Evolutionary conservation across 2,888 invertebrate genomes (phyloP).

Genomic region (Leptura quadrifasciata): DNA sequence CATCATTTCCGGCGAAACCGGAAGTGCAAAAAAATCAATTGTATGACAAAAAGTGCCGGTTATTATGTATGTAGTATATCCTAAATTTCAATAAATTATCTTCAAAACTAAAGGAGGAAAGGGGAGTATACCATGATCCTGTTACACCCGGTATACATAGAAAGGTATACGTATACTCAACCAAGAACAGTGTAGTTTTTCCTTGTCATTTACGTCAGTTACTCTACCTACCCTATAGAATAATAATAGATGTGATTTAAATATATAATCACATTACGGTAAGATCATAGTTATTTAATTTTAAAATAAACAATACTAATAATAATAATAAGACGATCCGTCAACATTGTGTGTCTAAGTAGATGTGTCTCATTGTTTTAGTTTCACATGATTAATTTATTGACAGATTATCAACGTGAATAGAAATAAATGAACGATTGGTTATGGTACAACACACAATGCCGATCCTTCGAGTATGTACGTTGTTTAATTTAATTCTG

Average conservation of each 20-base stretch:
- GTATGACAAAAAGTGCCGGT: no score
- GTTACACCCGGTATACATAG: no score
- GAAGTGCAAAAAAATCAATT: no score
- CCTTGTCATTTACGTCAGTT: background rate
- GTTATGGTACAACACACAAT: constrained; percentile 1
- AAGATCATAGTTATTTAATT: constrained; percentile 18
- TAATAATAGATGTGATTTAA: background rate
- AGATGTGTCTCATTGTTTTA: constrained; percentile 23
- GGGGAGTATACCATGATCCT: background rate
- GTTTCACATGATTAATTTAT: constrained; percentile 31
- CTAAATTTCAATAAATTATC: no score
- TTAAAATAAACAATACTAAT: constrained; percentile 24
- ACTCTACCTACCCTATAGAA: background rate
- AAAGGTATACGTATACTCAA: no score
- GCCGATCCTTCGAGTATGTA: constrained; percentile 4
- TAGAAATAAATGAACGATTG: background rate
- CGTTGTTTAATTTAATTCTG: background rate
- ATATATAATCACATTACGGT: constrained; percentile 12
- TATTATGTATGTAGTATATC: no score
- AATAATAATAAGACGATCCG: constrained; percentile 22
- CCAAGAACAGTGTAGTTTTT: no score
- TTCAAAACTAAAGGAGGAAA: background rate
- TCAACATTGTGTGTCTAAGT: constrained; percentile 20
- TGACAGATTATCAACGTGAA: constrained; percentile 27
- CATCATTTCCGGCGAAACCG: no score